phyloP scores from a whole-genome alignment of 2,113 vertebrate genomes.

The Pluvianellus socialis region DNA sequence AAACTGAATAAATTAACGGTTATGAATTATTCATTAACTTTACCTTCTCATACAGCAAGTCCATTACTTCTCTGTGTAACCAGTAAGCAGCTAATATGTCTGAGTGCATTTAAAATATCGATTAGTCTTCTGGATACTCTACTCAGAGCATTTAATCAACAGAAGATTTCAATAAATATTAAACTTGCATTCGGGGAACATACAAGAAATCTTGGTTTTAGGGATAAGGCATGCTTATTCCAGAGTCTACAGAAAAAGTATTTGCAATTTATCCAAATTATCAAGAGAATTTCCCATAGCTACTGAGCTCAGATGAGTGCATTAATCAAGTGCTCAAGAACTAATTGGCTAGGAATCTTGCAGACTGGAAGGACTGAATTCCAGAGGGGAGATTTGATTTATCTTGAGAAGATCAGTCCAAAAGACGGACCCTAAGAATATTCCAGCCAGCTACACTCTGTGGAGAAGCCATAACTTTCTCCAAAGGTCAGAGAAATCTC shows the following conservation, averaged over 20 bases:
- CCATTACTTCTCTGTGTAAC: constrained; percentile 44
- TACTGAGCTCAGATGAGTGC: background rate
- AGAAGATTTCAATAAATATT: constrained; percentile 47
- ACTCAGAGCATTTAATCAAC: constrained; percentile 45
- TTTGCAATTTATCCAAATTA: background rate
- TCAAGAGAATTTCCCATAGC: background rate
- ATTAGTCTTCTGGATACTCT: constrained; percentile 49
- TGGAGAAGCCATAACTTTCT: background rate
- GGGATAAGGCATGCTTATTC: background rate
- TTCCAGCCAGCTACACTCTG: background rate
- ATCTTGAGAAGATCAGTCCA: background rate
- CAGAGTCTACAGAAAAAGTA: background rate
- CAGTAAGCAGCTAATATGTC: constrained; percentile 37
- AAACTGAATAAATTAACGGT: constrained; percentile 55
- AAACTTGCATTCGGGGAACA: constrained; percentile 4
- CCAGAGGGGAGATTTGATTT: background rate
- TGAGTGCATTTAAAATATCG: constrained; percentile 44
- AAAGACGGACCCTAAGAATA: background rate
- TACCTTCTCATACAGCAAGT: constrained; percentile 45
- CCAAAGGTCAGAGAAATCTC: background rate
- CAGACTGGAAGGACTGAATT: background rate
- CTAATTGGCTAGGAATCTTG: background rate
- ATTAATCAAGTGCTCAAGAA: background rate
- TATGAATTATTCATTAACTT: constrained; percentile 56
- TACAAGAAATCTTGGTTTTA: background rate